These are phyloP conservation scores for Furcifer pardalis DNA, from an alignment of 2,797 vertebrate species.

Conservation along the genomic window DNA sequence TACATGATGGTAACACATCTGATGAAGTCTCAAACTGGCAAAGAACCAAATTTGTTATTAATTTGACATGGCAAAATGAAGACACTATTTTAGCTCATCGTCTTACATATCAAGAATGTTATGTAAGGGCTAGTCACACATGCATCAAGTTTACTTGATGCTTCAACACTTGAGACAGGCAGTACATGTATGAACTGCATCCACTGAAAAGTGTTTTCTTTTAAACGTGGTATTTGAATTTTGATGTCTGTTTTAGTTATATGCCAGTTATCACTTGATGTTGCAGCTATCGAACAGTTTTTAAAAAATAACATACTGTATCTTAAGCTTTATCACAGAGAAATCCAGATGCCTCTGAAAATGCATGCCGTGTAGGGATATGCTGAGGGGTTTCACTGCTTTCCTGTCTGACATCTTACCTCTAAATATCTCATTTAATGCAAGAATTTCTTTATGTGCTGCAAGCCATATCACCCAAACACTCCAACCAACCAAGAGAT, in stretches of 20 bases:
- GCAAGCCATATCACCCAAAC: constrained; percentile 4
- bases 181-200: neutral
- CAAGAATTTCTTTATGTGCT: neutral
- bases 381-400: neutral
- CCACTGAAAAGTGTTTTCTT: neutral
- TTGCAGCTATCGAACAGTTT: neutral
- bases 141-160: neutral
- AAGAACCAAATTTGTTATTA: neutral
- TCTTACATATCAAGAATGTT: constrained; percentile 27
- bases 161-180: neutral
- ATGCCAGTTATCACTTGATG: neutral
- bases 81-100: neutral
- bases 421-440: too few species aligned
- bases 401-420: neutral
- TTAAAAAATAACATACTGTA: neutral
- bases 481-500: neutral
- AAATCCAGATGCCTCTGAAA: constrained; percentile 44
- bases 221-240: neutral
- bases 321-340: neutral
- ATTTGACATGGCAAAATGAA: constrained; percentile 26
- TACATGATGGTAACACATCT: constrained; percentile 1
- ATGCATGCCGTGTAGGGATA: neutral
- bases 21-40: constrained; percentile 20
- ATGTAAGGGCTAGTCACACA: neutral
- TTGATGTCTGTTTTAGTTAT: neutral